Evolutionary conservation across 2,797 vertebrate genomes (phyloP).

Genomic region (Artibeus lituratus): DNA sequence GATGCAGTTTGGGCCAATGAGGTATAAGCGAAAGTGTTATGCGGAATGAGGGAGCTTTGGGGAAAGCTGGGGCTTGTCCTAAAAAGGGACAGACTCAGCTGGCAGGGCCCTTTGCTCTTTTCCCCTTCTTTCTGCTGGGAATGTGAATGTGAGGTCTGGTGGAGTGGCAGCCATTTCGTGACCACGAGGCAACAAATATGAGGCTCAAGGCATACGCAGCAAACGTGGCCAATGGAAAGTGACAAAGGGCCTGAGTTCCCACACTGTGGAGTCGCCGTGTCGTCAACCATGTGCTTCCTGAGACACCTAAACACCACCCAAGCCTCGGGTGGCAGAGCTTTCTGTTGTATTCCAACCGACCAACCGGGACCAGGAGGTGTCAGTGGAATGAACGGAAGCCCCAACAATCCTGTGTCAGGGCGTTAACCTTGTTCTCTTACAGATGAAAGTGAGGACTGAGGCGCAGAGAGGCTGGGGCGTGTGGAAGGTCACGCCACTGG

Average conservation of each 20-base stretch:
- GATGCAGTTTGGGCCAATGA: background rate
- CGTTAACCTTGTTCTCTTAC: rapidly evolving
- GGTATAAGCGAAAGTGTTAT: background rate
- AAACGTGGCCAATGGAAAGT: background rate
- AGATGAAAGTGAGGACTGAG: background rate
- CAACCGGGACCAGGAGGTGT: background rate
- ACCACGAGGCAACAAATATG: background rate
- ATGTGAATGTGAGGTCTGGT: background rate
- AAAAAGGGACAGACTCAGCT: background rate
- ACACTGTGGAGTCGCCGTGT: background rate
- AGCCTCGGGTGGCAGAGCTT: background rate
- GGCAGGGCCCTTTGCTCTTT: background rate
- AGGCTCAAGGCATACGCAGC: background rate
- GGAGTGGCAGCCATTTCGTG: background rate
- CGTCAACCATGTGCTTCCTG: background rate
- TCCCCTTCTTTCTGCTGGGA: background rate
- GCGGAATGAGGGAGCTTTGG: background rate
- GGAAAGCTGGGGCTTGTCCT: background rate
- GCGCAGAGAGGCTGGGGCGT: background rate
- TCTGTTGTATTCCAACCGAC: background rate
- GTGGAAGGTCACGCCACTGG: background rate
- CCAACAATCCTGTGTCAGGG: background rate
- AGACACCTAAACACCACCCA: rapidly evolving
- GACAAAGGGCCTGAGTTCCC: background rate
- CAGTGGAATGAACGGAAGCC: background rate